phyloP scores from a whole-genome alignment of 2,797 vertebrate species.

The Notamacropus eugenii region DNA sequence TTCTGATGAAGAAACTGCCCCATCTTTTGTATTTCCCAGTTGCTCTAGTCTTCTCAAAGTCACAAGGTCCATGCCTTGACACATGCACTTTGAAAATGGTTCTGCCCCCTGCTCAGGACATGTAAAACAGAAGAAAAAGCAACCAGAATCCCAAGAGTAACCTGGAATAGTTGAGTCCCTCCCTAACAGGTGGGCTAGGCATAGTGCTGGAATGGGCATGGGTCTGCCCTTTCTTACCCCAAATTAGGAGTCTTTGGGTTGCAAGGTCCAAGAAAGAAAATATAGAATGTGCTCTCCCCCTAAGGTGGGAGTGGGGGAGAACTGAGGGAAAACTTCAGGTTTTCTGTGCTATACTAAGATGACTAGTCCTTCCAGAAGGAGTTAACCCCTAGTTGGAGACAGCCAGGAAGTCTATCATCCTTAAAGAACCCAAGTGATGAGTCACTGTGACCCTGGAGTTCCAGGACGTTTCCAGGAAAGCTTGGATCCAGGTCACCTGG shows the following conservation, averaged over 20 bases:
- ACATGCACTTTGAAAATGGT: background rate
- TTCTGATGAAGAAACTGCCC: background rate
- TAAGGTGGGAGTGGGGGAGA: background rate
- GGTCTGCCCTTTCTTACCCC: background rate
- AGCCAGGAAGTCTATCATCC: background rate
- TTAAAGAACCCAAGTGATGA: background rate
- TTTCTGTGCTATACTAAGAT: background rate
- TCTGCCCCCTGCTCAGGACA: background rate
- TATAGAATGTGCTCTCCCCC: background rate
- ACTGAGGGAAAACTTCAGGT: background rate
- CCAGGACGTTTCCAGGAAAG: background rate
- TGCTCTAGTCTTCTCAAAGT: background rate
- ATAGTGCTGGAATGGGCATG: background rate
- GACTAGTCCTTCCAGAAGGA: background rate
- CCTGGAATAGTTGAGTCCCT: background rate
- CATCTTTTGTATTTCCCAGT: background rate
- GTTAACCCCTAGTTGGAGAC: background rate
- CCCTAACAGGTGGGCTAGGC: background rate
- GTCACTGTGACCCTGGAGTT: background rate
- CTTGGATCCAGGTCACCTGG: background rate
- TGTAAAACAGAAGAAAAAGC: background rate
- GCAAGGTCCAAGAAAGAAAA: background rate
- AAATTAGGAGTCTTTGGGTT: background rate
- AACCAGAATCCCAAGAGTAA: background rate
- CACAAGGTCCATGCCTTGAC: background rate